These are phyloP conservation scores for Dione juno DNA, from an alignment of 2,888 invertebrate species.

Conservation along the genomic window DNA sequence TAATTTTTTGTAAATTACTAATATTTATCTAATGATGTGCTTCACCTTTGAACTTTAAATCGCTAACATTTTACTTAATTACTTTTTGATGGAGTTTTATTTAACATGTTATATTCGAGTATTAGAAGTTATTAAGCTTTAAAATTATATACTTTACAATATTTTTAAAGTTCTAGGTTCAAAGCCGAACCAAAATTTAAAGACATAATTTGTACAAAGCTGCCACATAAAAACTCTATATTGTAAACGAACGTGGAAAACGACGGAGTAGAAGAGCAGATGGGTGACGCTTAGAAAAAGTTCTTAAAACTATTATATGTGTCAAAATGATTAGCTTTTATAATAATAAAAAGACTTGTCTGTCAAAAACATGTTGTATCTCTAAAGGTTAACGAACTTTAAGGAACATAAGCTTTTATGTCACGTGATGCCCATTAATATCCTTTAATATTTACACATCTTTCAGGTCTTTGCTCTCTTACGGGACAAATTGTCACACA, in stretches of 20 bases:
- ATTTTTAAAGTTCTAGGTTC: background rate
- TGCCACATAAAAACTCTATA: too few relatives aligned
- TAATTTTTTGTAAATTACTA: conserved; percentile 43
- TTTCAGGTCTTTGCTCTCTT: conserved; percentile 32
- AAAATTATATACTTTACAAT: background rate
- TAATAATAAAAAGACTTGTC: background rate
- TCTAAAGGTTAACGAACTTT: conserved; percentile 6
- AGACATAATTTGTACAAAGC: too few relatives aligned
- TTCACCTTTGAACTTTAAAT: conserved; percentile 34
- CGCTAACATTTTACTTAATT: conserved; percentile 5
- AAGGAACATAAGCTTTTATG: conserved; percentile 1
- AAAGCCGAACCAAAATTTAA: too few relatives aligned
- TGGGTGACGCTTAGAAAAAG: background rate
- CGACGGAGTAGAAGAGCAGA: too few relatives aligned
- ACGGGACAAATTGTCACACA: conserved; percentile 22
- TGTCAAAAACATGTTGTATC: conserved; percentile 1
- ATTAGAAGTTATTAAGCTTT: background rate
- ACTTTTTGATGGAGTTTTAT: background rate
- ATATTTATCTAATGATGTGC: conserved; percentile 37
- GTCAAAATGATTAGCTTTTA: background rate
- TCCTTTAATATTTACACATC: conserved; percentile 6
- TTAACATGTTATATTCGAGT: background rate
- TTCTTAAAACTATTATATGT: too few relatives aligned
- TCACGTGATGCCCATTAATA: conserved; percentile 22
- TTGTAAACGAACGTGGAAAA: too few relatives aligned